Percentiles rank a stretch among this genome's conserved stretches.
Evolutionary conservation across 1,140 invertebrate genomes (phyloP).

Genomic region (Eurosta solidaginis): DNA sequence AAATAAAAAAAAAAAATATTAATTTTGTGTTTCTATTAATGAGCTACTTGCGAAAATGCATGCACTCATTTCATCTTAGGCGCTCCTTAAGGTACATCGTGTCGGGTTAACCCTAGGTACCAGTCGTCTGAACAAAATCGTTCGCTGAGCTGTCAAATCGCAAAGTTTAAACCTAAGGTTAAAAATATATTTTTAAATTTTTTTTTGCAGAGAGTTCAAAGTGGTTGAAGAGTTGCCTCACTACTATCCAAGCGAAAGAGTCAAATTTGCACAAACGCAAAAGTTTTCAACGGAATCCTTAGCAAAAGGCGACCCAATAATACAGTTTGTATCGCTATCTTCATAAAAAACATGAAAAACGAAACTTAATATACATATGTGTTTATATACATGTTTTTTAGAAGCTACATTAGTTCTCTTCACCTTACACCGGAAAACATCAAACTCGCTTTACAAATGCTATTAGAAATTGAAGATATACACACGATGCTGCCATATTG

Average conservation of each 20-base stretch:
- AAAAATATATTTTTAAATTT: not conserved
- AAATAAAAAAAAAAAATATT: too few species aligned
- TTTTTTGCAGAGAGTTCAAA: slow-evolving; percentile 34
- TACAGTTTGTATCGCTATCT: not conserved
- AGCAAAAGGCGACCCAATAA: not conserved
- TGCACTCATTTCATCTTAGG: too few species aligned
- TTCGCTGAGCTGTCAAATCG: too few species aligned
- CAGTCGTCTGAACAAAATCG: too few species aligned
- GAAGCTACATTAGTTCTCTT: not conserved
- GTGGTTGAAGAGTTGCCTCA: slow-evolving; percentile 30
- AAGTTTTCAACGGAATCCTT: slow-evolving; percentile 35
- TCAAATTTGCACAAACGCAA: slow-evolving; percentile 34
- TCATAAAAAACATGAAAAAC: not conserved
- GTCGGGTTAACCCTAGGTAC: too few species aligned
- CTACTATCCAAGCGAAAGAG: slow-evolving; percentile 40
- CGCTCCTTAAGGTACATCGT: too few species aligned
- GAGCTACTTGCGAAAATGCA: too few species aligned
- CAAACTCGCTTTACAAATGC: not conserved
- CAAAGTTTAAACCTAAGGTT: too few species aligned
- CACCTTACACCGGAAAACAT: not conserved
- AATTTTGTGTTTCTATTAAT: too few species aligned
- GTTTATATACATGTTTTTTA: not conserved
- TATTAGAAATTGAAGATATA: slow-evolving; percentile 32
- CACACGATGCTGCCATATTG: slow-evolving; percentile 6
- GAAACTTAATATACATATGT: not conserved